These are phyloP conservation scores for Cyclophora punctaria DNA, from an alignment of 2,888 invertebrate species.

Conservation along the genomic window DNA sequence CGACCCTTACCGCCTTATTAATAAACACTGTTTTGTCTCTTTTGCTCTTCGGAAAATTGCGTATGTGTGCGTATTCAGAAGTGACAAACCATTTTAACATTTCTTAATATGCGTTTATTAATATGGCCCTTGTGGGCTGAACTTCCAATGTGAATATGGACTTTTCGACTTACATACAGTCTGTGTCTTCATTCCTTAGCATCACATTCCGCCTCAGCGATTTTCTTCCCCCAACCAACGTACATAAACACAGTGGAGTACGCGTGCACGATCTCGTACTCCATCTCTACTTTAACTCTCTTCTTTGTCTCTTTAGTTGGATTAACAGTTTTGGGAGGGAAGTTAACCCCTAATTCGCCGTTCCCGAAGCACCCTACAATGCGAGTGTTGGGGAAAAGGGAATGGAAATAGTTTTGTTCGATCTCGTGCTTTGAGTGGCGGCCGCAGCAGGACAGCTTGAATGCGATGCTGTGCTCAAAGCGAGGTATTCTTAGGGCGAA, in stretches of 20 bases:
- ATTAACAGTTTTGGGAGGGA: slow-evolving; percentile 18
- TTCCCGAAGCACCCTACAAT: slow-evolving; percentile 63
- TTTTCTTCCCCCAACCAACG: slow-evolving; percentile 62
- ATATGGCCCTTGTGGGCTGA: too few species aligned
- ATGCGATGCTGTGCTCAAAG: slow-evolving; percentile 52
- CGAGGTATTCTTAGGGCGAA: slow-evolving; percentile 55
- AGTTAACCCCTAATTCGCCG: slow-evolving; percentile 58
- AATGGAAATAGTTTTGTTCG: slow-evolving; percentile 54
- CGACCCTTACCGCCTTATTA: too few species aligned
- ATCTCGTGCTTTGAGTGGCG: slow-evolving; percentile 51
- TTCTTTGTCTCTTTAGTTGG: slow-evolving; percentile 22
- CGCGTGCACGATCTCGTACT: slow-evolving; percentile 50
- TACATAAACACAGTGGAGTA: slow-evolving; percentile 65
- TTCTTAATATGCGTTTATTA: too few species aligned
- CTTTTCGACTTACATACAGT: too few species aligned
- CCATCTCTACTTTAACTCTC: slow-evolving; percentile 29
- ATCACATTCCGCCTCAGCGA: slow-evolving; percentile 20
- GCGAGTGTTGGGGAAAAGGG: slow-evolving; percentile 52
- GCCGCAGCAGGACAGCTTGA: slow-evolving; percentile 64
- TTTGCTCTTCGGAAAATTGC: too few species aligned
- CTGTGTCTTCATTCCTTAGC: slow-evolving; percentile 2
- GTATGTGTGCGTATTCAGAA: too few species aligned
- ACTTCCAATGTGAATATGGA: too few species aligned
- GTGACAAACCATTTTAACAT: too few species aligned
- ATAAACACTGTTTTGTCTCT: too few species aligned